Conservation (phyloP, 2,888 invertebrate genomes). For the Cephus runcator region DNA sequence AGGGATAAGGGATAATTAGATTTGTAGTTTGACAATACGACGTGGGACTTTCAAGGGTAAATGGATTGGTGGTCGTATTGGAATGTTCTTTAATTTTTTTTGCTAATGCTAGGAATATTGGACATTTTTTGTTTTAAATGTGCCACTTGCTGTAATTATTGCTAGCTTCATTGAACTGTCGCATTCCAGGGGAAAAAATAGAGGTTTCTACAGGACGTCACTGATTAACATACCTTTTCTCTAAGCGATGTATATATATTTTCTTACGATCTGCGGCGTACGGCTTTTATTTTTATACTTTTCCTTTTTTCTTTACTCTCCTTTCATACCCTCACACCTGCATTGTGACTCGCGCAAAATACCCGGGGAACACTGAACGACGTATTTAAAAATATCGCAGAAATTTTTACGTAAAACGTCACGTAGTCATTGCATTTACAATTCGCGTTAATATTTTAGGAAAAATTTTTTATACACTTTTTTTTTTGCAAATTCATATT, state of each 20-base stretch:
- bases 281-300: not conserved
- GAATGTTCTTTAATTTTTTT: not conserved
- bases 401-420: not conserved
- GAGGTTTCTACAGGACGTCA: not conserved
- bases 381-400: not conserved
- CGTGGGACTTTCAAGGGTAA: no score
- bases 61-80: not conserved
- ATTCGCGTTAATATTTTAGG: not conserved
- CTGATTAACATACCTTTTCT: not conserved
- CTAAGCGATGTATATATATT: not conserved
- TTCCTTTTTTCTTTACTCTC: not conserved
- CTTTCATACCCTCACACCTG: not conserved
- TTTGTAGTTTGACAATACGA: not conserved
- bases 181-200: not conserved
- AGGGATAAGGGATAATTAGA: slow-evolving; percentile 19
- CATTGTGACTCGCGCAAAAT: not conserved
- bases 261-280: not conserved
- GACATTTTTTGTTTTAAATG: not conserved
- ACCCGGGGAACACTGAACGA: not conserved
- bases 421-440: not conserved
- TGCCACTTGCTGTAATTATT: not conserved
- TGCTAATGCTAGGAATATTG: not conserved
- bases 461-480: not conserved
- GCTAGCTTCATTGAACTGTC: not conserved
- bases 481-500: not conserved